These are phyloP conservation scores for Caenorhabditis doughertyi DNA, from an alignment of 2,888 invertebrate species.

Conservation along the genomic window DNA sequence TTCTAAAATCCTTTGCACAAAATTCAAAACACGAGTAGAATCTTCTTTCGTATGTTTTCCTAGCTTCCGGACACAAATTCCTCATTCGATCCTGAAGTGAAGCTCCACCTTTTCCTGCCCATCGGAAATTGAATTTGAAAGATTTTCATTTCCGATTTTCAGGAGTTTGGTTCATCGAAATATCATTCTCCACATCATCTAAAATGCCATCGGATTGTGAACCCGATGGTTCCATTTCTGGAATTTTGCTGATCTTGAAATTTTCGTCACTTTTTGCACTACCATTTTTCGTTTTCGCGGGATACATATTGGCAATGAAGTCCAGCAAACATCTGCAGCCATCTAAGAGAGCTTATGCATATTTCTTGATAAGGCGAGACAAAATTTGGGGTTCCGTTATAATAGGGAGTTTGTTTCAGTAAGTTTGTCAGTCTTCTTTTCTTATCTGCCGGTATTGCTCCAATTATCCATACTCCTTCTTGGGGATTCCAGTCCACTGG, in stretches of 20 bases:
- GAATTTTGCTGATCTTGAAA: slow-evolving; percentile 19
- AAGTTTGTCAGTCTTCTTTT: slow-evolving; percentile 23
- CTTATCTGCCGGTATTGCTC: slow-evolving; percentile 44
- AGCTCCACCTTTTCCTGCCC: not conserved
- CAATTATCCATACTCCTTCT: slow-evolving; percentile 35
- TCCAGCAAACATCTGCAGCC: slow-evolving; percentile 55
- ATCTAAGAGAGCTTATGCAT: slow-evolving; percentile 30
- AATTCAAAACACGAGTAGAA: not conserved
- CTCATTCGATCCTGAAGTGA: not conserved
- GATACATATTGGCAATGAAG: slow-evolving; percentile 27
- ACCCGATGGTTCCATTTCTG: slow-evolving; percentile 12
- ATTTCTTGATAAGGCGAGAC: slow-evolving; percentile 29
- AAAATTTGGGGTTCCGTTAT: not conserved
- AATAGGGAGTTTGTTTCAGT: slow-evolving; percentile 24
- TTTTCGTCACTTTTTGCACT: slow-evolving; percentile 25
- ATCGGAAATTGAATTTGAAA: not conserved
- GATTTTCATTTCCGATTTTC: not conserved
- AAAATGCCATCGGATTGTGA: slow-evolving; percentile 36
- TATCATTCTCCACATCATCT: too few relatives aligned
- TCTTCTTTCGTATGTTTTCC: not conserved
- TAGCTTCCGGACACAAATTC: not conserved
- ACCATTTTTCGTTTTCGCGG: slow-evolving; percentile 42
- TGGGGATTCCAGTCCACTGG: slow-evolving; percentile 50
- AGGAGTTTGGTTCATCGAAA: not conserved
- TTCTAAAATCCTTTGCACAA: not conserved